phyloP scores from a whole-genome alignment of 2,113 vertebrate genomes.

The Halichoeres trimaculatus region DNA sequence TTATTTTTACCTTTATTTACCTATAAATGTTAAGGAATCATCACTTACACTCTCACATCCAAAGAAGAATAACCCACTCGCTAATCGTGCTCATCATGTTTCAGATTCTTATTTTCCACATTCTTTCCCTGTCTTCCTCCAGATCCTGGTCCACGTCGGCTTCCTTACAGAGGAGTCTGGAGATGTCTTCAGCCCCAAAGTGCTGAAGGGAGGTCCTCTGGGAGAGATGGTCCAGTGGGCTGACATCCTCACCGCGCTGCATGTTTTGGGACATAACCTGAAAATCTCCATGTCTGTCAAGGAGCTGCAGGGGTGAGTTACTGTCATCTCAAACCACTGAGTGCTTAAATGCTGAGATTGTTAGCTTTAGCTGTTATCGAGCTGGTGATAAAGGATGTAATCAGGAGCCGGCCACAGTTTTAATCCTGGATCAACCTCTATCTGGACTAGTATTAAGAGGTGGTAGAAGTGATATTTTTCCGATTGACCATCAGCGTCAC shows the following conservation, averaged over 20 bases:
- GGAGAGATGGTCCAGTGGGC: slow-evolving; percentile 99
- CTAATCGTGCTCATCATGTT: too few species aligned
- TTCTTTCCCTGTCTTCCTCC: slow-evolving; percentile 21
- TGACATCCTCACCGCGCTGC: slow-evolving; percentile 93
- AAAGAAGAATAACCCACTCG: too few species aligned
- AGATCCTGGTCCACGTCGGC: slow-evolving; percentile 96
- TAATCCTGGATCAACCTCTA: neutral
- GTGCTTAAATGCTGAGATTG: neutral
- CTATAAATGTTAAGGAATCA: too few species aligned
- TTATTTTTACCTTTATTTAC: too few species aligned
- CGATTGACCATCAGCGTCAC: neutral
- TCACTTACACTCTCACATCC: too few species aligned
- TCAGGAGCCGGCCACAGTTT: neutral
- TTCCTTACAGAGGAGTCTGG: slow-evolving; percentile 97
- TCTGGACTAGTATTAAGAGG: neutral
- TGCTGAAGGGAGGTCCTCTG: slow-evolving; percentile 94
- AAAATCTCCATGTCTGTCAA: slow-evolving; percentile 94
- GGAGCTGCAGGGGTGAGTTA: slow-evolving; percentile 96
- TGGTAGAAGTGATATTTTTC: neutral
- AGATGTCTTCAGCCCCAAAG: slow-evolving; percentile 95
- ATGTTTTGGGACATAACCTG: slow-evolving; percentile 93
- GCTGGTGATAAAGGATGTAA: neutral
- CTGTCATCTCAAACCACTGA: too few species aligned
- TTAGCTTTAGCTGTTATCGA: neutral
- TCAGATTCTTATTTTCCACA: too few species aligned